Conservation (phyloP, 2,888 invertebrate genomes). For the Euproctis similis region DNA sequence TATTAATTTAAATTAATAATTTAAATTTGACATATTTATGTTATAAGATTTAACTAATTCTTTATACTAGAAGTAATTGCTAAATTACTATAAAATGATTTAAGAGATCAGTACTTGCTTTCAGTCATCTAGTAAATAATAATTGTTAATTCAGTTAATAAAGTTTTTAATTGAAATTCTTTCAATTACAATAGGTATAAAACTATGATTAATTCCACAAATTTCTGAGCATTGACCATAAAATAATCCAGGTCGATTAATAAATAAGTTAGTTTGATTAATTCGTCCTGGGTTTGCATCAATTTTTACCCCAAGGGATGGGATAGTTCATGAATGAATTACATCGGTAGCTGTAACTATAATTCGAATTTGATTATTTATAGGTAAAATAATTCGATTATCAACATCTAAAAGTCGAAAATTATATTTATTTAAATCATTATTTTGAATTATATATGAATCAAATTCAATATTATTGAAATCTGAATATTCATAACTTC, state of each 20-base stretch:
- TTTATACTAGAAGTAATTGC: conserved; percentile 79
- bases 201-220: conserved; percentile 86
- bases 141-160: conserved; percentile 75
- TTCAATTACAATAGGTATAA: conserved; percentile 85
- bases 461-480: conserved; percentile 77
- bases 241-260: conserved; percentile 79
- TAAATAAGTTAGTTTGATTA: conserved; percentile 78
- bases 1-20: conserved; percentile 73
- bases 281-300: conserved; percentile 80
- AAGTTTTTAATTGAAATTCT: conserved; percentile 70
- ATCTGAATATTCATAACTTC: conserved; percentile 80
- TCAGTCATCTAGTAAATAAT: conserved; percentile 79
- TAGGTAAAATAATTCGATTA: conserved; percentile 76
- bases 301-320: conserved; percentile 78
- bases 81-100: conserved; percentile 79
- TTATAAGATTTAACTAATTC: conserved; percentile 75
- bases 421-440: conserved; percentile 45
- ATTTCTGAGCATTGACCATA: conserved; percentile 89
- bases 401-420: conserved; percentile 80
- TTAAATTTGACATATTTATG: conserved; percentile 81
- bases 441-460: conserved; percentile 72
- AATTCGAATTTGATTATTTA: conserved; percentile 78
- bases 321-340: conserved; percentile 80
- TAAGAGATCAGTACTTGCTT: conserved; percentile 83
- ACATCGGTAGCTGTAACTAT: conserved; percentile 78